These are phyloP conservation scores for Ceramica pisi DNA, from an alignment of 2,888 invertebrate species.

Conservation along the genomic window DNA sequence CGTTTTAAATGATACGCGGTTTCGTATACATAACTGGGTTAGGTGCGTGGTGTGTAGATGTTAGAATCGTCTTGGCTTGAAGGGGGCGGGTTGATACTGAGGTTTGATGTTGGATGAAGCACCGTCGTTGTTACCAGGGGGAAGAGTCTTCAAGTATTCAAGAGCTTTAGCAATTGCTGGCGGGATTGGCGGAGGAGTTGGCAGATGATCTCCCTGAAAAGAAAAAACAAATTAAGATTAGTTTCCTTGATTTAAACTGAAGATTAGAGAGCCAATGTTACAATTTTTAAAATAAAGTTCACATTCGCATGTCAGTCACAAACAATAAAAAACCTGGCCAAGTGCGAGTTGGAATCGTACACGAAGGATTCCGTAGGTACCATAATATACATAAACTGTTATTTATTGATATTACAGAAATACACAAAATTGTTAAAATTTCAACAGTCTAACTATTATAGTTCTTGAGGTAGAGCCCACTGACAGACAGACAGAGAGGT, in stretches of 20 bases:
- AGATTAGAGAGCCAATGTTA: too few species aligned
- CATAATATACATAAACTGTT: too few species aligned
- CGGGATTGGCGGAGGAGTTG: conserved; percentile 96
- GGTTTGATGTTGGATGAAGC: conserved; percentile 81
- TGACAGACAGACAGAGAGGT: too few species aligned
- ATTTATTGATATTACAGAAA: too few species aligned
- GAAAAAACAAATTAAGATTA: conserved; percentile 9
- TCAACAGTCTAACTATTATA: too few species aligned
- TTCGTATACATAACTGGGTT: conserved; percentile 44
- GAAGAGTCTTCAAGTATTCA: conserved; percentile 91
- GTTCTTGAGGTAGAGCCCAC: too few species aligned
- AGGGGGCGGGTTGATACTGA: conserved; percentile 77
- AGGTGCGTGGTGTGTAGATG: conserved; percentile 19
- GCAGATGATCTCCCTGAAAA: conserved; percentile 93
- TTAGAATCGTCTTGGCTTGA: conserved; percentile 78
- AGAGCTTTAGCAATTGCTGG: conserved; percentile 93
- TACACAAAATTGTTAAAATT: too few species aligned
- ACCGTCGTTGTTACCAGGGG: conserved; percentile 83
- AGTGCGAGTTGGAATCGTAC: too few species aligned
- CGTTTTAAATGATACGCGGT: conserved; percentile 26
- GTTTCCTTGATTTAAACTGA: not conserved
- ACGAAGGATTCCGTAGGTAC: too few species aligned
- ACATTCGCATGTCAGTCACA: too few species aligned
- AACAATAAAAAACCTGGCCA: too few species aligned
- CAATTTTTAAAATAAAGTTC: too few species aligned